These are phyloP conservation scores for Hyles lineata DNA, from an alignment of 2,888 invertebrate genomes.

Conservation along the genomic window DNA sequence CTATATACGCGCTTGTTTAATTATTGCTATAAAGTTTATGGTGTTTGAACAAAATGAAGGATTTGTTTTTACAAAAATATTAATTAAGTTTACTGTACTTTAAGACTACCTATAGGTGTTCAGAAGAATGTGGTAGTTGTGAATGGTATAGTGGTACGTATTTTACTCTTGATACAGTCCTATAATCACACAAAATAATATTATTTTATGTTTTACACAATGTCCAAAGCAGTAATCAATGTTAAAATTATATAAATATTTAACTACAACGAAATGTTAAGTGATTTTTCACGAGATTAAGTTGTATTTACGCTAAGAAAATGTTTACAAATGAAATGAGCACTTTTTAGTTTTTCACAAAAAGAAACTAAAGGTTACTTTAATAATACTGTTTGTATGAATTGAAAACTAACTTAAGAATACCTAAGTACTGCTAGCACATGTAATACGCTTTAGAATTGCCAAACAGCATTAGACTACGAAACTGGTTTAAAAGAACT, in stretches of 20 bases:
- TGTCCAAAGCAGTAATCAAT: too few relatives aligned
- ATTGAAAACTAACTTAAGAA: neutral
- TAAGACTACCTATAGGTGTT: too few relatives aligned
- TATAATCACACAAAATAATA: too few relatives aligned
- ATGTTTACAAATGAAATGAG: neutral
- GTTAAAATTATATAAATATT: too few relatives aligned
- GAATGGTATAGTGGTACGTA: too few relatives aligned
- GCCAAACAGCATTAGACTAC: neutral
- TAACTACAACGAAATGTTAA: too few relatives aligned
- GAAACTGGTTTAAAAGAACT: conserved; percentile 8
- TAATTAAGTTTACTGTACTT: too few relatives aligned
- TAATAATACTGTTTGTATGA: neutral
- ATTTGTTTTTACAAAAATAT: too few relatives aligned
- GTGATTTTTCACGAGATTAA: neutral
- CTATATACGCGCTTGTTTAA: conserved; percentile 15
- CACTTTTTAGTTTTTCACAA: neutral
- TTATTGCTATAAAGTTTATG: neutral
- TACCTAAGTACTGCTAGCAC: neutral
- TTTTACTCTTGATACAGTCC: too few relatives aligned
- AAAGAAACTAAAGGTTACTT: neutral
- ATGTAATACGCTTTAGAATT: conserved; percentile 11
- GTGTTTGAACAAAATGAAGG: neutral
- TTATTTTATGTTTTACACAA: too few relatives aligned
- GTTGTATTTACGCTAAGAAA: neutral
- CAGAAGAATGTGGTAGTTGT: too few relatives aligned